Conservation (phyloP, 2,888 invertebrate species). For the Xiphydria camelus region DNA sequence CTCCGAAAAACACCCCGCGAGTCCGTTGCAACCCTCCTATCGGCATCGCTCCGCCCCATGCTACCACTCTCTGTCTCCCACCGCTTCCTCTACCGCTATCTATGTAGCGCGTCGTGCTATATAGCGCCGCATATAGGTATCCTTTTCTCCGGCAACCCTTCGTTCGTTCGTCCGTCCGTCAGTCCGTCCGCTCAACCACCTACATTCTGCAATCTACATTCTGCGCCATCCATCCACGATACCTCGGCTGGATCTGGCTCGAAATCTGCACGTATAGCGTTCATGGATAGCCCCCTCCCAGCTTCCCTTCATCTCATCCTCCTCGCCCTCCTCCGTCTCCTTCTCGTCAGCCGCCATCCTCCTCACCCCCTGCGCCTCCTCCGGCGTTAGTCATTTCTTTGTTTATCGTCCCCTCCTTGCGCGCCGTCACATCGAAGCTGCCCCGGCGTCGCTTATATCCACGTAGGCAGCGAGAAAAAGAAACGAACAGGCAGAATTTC, state of each 20-base stretch:
- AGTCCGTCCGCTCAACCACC: constrained; percentile 18
- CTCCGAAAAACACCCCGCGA: constrained; percentile 47
- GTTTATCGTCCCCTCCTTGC: constrained; percentile 5
- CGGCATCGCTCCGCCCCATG: constrained; percentile 51
- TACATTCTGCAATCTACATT: constrained; percentile 29
- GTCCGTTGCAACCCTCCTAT: constrained; percentile 53
- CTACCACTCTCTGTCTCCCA: constrained; percentile 36
- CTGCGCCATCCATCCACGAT: constrained; percentile 11
- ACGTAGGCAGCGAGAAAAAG: background rate
- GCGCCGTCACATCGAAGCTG: background rate
- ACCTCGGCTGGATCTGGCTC: constrained; percentile 3
- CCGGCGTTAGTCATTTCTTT: constrained; percentile 3
- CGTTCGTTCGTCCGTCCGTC: constrained; percentile 18
- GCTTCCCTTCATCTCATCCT: constrained; percentile 11
- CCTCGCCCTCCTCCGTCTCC: constrained; percentile 10
- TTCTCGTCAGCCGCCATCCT: constrained; percentile 23
- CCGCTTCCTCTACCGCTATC: background rate
- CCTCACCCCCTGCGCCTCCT: constrained; percentile 24
- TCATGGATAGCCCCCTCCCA: constrained; percentile 18
- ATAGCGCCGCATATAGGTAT: background rate
- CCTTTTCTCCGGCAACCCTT: background rate
- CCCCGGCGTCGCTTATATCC: background rate
- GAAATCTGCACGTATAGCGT: constrained; percentile 6
- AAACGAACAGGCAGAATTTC: constrained; percentile 7
- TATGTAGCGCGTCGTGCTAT: background rate